Percentiles rank a stretch among this genome's conserved stretches.
Conservation (phyloP, 2,888 invertebrate species). For the Anorthoa munda region DNA sequence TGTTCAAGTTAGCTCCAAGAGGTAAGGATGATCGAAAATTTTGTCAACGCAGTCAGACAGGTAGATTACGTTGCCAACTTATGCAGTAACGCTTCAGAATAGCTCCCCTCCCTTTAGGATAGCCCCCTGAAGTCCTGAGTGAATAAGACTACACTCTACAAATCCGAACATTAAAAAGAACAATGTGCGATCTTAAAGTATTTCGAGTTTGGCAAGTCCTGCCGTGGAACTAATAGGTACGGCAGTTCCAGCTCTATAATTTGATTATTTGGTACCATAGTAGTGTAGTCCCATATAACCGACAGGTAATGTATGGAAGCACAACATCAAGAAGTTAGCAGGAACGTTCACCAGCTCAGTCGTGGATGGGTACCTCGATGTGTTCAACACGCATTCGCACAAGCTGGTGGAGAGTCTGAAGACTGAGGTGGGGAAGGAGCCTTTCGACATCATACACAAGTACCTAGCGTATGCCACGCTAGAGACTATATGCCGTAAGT, state of each 20-base stretch:
- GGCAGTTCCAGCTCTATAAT: background rate
- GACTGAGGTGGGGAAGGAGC: slow-evolving; percentile 69
- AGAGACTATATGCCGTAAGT: slow-evolving; percentile 83
- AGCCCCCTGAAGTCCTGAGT: no score
- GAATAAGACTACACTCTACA: no score
- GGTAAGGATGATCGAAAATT: no score
- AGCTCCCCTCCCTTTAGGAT: no score
- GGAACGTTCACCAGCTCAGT: slow-evolving; percentile 75
- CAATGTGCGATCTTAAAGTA: background rate
- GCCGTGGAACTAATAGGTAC: background rate
- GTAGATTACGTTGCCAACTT: no score
- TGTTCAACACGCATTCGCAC: slow-evolving; percentile 78
- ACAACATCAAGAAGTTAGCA: slow-evolving; percentile 79
- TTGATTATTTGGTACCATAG: background rate
- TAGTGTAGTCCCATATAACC: background rate
- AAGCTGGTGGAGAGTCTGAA: slow-evolving; percentile 70
- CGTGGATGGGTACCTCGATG: slow-evolving; percentile 77
- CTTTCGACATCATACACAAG: slow-evolving; percentile 74
- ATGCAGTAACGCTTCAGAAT: no score
- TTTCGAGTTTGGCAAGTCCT: background rate
- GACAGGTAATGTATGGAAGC: slow-evolving; percentile 79
- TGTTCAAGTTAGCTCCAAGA: no score
- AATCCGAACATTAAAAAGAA: no score
- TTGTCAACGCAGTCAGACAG: no score
- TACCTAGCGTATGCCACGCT: slow-evolving; percentile 76